A percentile compares a stretch with the other conserved stretches of the same genome.
Conservation (phyloP, 2,797 vertebrate genomes). For the Phaenicophaeus curvirostris region DNA sequence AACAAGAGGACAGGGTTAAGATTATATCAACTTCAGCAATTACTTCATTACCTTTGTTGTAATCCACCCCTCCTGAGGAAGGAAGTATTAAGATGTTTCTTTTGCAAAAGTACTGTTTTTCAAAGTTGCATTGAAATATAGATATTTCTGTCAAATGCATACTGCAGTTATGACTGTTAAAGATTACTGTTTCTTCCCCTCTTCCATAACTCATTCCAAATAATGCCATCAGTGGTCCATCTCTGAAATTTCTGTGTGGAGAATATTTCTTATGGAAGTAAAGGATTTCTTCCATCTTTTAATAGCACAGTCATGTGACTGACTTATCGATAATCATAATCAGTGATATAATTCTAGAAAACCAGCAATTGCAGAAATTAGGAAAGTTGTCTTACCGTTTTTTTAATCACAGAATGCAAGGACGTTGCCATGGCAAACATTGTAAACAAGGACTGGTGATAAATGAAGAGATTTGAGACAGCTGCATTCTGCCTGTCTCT, state of each 20-base stretch:
- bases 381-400: neutral
- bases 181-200: neutral
- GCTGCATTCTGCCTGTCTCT: neutral
- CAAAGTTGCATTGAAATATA: neutral
- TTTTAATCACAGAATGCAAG: neutral
- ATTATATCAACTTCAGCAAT: neutral
- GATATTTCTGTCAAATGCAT: neutral
- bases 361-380: neutral
- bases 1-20: neutral
- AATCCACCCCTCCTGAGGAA: neutral
- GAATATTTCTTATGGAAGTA: neutral
- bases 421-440: neutral
- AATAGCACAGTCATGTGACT: neutral
- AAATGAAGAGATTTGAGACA: neutral
- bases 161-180: neutral
- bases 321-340: neutral
- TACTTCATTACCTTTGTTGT: neutral
- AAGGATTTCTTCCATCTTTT: neutral
- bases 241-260: neutral
- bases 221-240: neutral
- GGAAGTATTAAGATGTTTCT: neutral
- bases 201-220: neutral
- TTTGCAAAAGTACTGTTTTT: neutral
- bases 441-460: neutral
- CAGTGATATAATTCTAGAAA: neutral